Conservation (phyloP, 2,113 vertebrate species). For the Desmodus rotundus region DNA sequence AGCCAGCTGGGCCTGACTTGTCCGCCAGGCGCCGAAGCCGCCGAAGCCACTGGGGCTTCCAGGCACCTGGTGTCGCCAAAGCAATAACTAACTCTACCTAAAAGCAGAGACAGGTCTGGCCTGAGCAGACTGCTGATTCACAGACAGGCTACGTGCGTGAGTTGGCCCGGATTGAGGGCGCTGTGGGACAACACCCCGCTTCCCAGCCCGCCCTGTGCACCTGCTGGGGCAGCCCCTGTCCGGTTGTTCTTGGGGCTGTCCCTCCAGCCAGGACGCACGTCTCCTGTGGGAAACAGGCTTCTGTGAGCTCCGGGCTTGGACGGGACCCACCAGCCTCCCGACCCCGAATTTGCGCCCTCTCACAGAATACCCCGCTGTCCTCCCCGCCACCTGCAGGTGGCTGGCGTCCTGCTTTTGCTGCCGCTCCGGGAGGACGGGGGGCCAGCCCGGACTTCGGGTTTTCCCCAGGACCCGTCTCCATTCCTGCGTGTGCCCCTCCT, state of each 20-base stretch:
- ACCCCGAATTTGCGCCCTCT: not conserved
- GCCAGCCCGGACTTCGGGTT: rapidly evolving
- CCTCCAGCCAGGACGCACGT: not conserved
- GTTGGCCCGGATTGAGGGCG: not conserved
- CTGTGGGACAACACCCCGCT: not conserved
- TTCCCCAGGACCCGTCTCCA: not conserved
- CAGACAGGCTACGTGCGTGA: not conserved
- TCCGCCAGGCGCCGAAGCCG: slow-evolving; percentile 64
- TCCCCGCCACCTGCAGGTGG: not conserved
- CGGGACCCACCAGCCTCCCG: not conserved
- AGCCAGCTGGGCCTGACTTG: slow-evolving; percentile 45
- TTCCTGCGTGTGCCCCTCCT: not conserved
- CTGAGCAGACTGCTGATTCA: not conserved
- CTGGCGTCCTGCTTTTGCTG: not conserved
- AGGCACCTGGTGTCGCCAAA: slow-evolving; percentile 75
- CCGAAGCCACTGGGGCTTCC: slow-evolving; percentile 71
- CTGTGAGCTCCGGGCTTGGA: not conserved
- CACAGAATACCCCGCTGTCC: not conserved
- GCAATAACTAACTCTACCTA: slow-evolving; percentile 81
- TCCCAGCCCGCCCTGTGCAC: not conserved
- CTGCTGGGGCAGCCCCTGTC: not conserved
- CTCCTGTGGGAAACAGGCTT: not conserved
- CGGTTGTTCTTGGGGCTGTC: not conserved
- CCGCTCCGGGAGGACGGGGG: rapidly evolving
- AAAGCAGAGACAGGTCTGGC: not conserved